Evolutionary conservation across 2,797 vertebrate species (phyloP), one percentile per base, ranked within the genome.

Genomic region (Helarctos malayanus): DNA sequence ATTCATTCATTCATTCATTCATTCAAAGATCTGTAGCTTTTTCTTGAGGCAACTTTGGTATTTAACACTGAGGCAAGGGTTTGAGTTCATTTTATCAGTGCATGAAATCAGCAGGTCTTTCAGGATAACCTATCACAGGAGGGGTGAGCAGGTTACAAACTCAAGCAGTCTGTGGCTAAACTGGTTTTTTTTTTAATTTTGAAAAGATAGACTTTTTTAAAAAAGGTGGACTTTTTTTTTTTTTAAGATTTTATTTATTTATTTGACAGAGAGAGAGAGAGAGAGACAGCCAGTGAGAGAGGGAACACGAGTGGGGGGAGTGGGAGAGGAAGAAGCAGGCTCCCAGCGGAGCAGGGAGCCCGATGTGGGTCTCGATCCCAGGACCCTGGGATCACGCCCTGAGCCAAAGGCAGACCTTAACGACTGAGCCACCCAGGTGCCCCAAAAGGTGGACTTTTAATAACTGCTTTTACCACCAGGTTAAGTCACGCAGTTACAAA

Each of bases 401-500:
- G 47, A 47, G 47, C 47, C 47, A 12, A 47, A 47, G 47, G 47
- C 47, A 13, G 47, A 11, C 47, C 47, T 47, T 47, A 47, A 47
- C 41, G 41, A 41, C 41, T 41, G 41, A 41, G 41, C 41, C 41
- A 41, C 41, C 41, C 41, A 41, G 41, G 41, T 7, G 41, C 41
- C 41, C 41, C 41, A 41, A 41, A 41, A 56, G 57, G 25, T 59
- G 12, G 25, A 27, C 98, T 98, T 98, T 98, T 98, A 98, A 98
- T 98, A 98, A 49, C 49, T 49, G 49, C 49, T 49, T 49, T 49
- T 49, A 49, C 49, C 49, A 49, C 95, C 98, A 98, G 97, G 96
- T 98, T 98, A 99, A 98, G 95, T 99, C 98, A 99, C 98, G 98
- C 98, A 98, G 98, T 99, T 99, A 41, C 41, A 41, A 41, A 41